Evolutionary conservation across 2,113 vertebrate species (phyloP), one percentile per base, ranked within the genome.

Genomic region (Oplegnathus fasciatus): DNA sequence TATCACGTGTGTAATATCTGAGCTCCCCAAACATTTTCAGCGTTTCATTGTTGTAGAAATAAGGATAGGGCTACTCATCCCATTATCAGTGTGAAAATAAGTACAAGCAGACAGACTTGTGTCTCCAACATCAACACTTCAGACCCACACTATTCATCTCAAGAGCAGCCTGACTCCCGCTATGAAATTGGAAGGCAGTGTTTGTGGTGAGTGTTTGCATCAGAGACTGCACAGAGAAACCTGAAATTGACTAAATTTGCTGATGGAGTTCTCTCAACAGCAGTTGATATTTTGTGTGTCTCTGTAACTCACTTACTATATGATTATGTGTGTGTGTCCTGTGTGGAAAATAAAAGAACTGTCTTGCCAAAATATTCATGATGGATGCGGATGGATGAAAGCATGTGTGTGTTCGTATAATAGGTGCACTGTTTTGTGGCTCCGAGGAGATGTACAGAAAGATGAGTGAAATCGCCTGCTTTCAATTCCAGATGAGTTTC

Each of bases 231-330:
- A 76, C 66, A 85, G 84, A 91, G 68, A 86, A 83, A 89, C 54
- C 83, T 84, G 88, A 91, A 90, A 93, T 91, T 73, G 88, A 92
- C 86, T 94, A 90, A 85, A 71, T 91, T 91, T 91, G 75, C 84
- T 88, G 90, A 92, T 92, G 88, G 80, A 85, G 75, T 89, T 93
- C 83, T 88, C 76, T 88, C 80, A 90, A 90, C 94, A 79, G 83
- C 89, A 90, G 91, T 89, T 84, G 90, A 90, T 92, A 92, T 85
- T 71, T 65, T 88, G 60, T 74, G 72, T 78, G 46, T 77, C 48
- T 86, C 69, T 85, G 88, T 85, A 72, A 75, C 73, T 73, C 80
- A 61, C 79, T 86, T 89, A 78, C 78, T 50, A 28, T 52, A 55
- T 82, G 75, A 75, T 74, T 86, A 17, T 42, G 37, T 15, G 72